Evolutionary conservation across 2,888 invertebrate species (phyloP).

Genomic region (Cenopis cana): DNA sequence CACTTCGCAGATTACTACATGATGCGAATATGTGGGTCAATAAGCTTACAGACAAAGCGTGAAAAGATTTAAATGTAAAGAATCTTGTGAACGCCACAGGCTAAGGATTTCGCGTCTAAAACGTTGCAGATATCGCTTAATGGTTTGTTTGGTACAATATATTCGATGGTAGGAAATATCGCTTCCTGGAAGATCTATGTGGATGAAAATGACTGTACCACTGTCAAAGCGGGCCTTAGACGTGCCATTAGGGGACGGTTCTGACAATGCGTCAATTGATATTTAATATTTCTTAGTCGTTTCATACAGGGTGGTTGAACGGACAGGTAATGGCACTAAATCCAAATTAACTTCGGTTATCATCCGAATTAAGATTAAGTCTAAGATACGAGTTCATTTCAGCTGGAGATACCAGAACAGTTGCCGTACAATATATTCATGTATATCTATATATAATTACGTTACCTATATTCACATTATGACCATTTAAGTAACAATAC

Average conservation of each 20-base stretch:
- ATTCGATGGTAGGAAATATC: too few relatives aligned
- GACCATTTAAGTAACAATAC: conserved; percentile 77
- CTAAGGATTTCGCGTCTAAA: too few relatives aligned
- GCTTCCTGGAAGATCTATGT: not conserved
- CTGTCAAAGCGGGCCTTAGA: not conserved
- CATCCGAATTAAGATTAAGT: conserved; percentile 45
- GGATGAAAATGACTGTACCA: not conserved
- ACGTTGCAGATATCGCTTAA: too few relatives aligned
- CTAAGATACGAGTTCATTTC: conserved; percentile 45
- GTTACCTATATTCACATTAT: conserved; percentile 76
- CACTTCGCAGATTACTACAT: not conserved
- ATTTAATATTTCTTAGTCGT: not conserved
- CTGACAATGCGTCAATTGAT: not conserved
- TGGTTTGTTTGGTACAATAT: too few relatives aligned
- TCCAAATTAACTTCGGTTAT: conserved; percentile 50
- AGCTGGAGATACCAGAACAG: conserved; percentile 62
- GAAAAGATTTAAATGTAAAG: too few relatives aligned
- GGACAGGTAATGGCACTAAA: conserved; percentile 54
- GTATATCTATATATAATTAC: conserved; percentile 67
- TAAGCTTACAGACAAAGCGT: too few relatives aligned
- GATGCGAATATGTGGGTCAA: not conserved
- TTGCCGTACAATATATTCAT: conserved; percentile 68
- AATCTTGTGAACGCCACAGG: too few relatives aligned
- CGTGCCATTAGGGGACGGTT: not conserved
- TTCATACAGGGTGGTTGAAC: conserved; percentile 22